Base-by-base conservation (phyloP, 1,140 invertebrate genomes). In the Thalassaphorura encarpata region DNA sequence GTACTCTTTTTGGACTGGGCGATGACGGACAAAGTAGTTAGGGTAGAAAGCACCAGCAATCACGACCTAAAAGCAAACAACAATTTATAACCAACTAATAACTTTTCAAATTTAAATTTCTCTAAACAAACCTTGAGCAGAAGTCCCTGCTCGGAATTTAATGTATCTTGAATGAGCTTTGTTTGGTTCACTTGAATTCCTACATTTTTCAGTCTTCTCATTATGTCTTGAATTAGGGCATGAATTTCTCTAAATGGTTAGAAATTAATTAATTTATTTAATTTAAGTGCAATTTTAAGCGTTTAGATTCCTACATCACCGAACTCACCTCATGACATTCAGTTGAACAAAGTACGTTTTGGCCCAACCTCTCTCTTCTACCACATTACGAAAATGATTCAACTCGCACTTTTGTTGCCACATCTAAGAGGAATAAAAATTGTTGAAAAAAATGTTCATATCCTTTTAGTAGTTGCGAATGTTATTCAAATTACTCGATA, bases 31-130 rank as follows among this genome's bases (percentile, higher is more conserved):
- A 71, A 89, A 96, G 68, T 89, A 95, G 69, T 94, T 83, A 0
- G 92, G 93, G 74, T 94, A 96, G 72, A 96, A 95, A 19, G 87
- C 87, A 11, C 83, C 85, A 57, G 81, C 81, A 29, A 88, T 71
- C 2, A 83, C 73, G 29, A 88, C 68, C 83, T 87, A 66, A 47
- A 51, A 26, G 46, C 56, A 43, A 24, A 39, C 8, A 54, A 21
- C 23, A 19, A 52, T 23, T 27, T 40, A 4, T 36, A 49, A 52
- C 18, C 50, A 51, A n/a, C n/a, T n/a, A n/a, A n/a, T n/a, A n/a
- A n/a, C n/a, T n/a, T n/a, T 29, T 5, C 13, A 28, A 33, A 24
- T 11, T 21, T 29, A 43, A 4, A n/a, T 56, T 50, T 8, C 28
- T 39, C 3, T 28, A 29, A 50, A 28, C 41, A 31, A 11, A 60